A percentile compares a stretch with the other conserved stretches of the same genome.
These are phyloP conservation scores for Chymomyza costata DNA, from an alignment of 1,140 invertebrate species.

Conservation along the genomic window DNA sequence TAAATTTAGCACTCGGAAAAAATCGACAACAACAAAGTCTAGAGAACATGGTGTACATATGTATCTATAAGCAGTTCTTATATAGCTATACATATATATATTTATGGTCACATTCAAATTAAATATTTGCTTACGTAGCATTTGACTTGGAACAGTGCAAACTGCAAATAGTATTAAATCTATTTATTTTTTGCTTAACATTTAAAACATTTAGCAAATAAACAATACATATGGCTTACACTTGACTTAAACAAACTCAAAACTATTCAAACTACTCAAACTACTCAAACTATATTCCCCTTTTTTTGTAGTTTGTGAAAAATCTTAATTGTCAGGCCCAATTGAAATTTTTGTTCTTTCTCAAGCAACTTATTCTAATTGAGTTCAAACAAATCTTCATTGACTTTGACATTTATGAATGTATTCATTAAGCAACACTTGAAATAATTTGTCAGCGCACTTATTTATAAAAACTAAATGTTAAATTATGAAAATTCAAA, in stretches of 20 bases:
- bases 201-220: slow-evolving; percentile 28
- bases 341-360: too few species aligned
- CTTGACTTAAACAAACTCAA: too few species aligned
- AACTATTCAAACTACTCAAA: too few species aligned
- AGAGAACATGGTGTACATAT: slow-evolving; percentile 41
- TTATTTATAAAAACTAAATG: slow-evolving; percentile 26
- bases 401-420: slow-evolving; percentile 69
- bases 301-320: too few species aligned
- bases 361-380: slow-evolving; percentile 22
- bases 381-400: slow-evolving; percentile 51
- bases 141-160: slow-evolving; percentile 2
- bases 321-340: too few species aligned
- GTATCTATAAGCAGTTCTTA: slow-evolving; percentile 12
- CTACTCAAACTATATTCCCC: too few species aligned
- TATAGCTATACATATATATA: slow-evolving; percentile 7
- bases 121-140: slow-evolving; percentile 30
- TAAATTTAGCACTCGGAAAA: slow-evolving; percentile 48
- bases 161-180: slow-evolving; percentile 27
- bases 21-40: slow-evolving; percentile 9
- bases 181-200: slow-evolving; percentile 24
- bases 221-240: slow-evolving; percentile 15
- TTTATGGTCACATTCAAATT: slow-evolving; percentile 39
- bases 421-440: slow-evolving; percentile 48
- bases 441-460: slow-evolving; percentile 27
- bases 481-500: slow-evolving; percentile 29